Percentiles rank a stretch among this genome's conserved stretches.
phyloP scores from a whole-genome alignment of 2,888 invertebrate genomes.

The Eupelmus urozonus region DNA sequence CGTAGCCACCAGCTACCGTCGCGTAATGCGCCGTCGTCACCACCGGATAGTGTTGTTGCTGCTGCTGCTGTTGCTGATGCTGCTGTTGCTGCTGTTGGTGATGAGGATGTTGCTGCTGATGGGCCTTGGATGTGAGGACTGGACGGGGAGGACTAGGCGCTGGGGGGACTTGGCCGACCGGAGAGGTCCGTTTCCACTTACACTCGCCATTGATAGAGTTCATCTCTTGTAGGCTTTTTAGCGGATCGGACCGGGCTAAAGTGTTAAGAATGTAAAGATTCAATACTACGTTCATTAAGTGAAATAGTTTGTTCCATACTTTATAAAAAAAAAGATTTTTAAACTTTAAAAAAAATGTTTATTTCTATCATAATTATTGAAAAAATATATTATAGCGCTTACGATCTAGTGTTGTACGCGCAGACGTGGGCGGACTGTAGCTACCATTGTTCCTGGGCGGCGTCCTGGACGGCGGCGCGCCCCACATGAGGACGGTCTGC shows the following conservation, averaged over 20 bases:
- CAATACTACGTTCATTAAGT: no score
- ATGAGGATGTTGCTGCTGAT: slow-evolving; percentile 70
- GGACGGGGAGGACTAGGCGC: slow-evolving; percentile 75
- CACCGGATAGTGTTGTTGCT: slow-evolving; percentile 72
- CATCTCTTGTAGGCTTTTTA: slow-evolving; percentile 79
- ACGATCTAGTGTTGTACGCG: slow-evolving; percentile 39
- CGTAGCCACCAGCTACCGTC: slow-evolving; percentile 69
- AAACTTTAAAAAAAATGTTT: no score
- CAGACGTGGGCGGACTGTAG: slow-evolving; percentile 69
- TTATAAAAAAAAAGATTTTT: no score
- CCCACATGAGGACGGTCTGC: slow-evolving; percentile 97
- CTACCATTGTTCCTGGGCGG: slow-evolving; percentile 75
- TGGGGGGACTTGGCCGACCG: slow-evolving; percentile 62
- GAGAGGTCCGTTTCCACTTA: slow-evolving; percentile 78
- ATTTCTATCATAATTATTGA: not conserved
- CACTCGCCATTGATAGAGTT: slow-evolving; percentile 77
- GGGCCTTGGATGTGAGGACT: slow-evolving; percentile 68
- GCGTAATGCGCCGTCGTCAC: slow-evolving; percentile 72
- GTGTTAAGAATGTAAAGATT: no score
- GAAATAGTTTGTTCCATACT: no score
- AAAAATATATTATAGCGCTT: slow-evolving; percentile 17
- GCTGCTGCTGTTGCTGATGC: slow-evolving; percentile 70
- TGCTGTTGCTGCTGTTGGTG: slow-evolving; percentile 67
- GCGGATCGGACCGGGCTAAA: slow-evolving; percentile 72
- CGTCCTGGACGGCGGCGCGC: slow-evolving; percentile 77